These are phyloP conservation scores for Spea hammondii DNA, from an alignment of 2,797 vertebrate species.

Conservation along the genomic window DNA sequence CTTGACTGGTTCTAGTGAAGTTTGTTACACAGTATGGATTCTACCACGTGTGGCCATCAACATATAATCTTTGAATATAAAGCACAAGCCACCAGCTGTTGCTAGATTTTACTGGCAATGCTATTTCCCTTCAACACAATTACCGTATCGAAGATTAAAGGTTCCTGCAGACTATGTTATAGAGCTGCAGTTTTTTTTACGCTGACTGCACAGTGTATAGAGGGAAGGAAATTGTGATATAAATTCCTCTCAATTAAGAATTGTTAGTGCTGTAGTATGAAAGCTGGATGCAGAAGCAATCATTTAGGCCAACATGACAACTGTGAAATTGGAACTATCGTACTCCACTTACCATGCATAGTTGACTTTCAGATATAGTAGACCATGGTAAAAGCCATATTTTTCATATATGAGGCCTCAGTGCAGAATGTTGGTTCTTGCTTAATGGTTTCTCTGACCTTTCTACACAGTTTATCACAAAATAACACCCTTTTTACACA, in stretches of 20 bases:
- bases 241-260: conserved; percentile 20
- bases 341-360: conserved; percentile 36
- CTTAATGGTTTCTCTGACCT: conserved; percentile 30
- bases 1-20: no score
- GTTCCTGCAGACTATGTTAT: not conserved
- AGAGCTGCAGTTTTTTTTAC: not conserved
- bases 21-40: no score
- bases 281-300: conserved; percentile 17
- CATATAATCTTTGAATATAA: not conserved
- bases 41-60: not conserved
- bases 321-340: conserved; percentile 41
- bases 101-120: not conserved
- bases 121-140: not conserved
- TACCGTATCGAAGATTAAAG: not conserved
- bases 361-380: conserved; percentile 35
- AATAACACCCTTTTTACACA: conserved; percentile 7
- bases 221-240: not conserved
- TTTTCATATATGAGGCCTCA: conserved; percentile 3
- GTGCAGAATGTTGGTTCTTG: conserved; percentile 23
- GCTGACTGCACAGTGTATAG: not conserved
- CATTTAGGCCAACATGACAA: conserved; percentile 37
- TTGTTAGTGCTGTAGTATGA: conserved; percentile 7
- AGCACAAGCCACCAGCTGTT: not conserved
- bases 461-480: conserved; percentile 24
- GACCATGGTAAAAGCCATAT: not conserved